phyloP scores from a whole-genome alignment of 1,140 invertebrate genomes.

The Hycleus cichorii region DNA sequence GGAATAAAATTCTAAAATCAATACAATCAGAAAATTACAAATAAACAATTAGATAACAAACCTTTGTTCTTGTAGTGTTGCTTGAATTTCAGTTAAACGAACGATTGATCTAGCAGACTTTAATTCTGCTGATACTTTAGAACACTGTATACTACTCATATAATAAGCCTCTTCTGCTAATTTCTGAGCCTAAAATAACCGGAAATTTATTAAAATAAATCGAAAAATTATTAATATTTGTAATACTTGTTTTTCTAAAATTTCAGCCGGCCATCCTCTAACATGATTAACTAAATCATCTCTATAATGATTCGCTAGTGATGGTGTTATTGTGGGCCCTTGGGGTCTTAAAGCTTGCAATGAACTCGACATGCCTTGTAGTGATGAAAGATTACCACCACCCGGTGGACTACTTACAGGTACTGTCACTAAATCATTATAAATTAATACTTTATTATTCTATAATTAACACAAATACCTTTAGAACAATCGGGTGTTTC shows the following conservation, averaged over 20 bases:
- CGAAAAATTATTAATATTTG: not conserved
- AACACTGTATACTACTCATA: constrained; percentile 80
- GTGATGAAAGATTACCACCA: constrained; percentile 28
- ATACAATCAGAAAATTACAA: too few species aligned
- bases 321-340: constrained; percentile 64
- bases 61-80: constrained; percentile 95
- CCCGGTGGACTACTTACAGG: constrained; percentile 28
- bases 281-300: constrained; percentile 88
- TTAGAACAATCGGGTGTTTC: constrained; percentile 56
- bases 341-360: constrained; percentile 40
- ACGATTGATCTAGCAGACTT: constrained; percentile 92
- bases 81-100: constrained; percentile 91
- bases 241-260: constrained; percentile 83
- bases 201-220: not conserved
- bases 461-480: constrained; percentile 21
- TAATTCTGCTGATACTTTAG: constrained; percentile 87
- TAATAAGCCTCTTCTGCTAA: constrained; percentile 77
- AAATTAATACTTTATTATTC: not conserved
- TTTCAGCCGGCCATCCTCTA: constrained; percentile 84
- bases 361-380: constrained; percentile 38
- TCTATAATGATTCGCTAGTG: constrained; percentile 84
- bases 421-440: constrained; percentile 14
- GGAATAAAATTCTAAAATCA: constrained; percentile 81
- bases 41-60: constrained; percentile 42
- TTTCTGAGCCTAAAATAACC: constrained; percentile 62